Base-by-base conservation (phyloP, 30 jellyfish, hydroid and myxozoan species). In the Pelagia noctiluca region DNA sequence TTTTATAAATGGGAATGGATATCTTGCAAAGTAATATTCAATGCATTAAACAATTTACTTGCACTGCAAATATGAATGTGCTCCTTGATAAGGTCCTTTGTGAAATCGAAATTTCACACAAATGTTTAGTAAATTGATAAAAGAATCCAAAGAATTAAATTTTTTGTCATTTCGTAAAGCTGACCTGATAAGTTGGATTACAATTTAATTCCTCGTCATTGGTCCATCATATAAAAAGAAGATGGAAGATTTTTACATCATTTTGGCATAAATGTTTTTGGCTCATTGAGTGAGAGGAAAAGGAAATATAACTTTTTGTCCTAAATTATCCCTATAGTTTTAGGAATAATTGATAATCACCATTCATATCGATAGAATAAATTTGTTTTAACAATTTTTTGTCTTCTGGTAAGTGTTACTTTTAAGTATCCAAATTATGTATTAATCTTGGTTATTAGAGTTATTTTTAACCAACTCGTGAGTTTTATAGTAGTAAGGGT, bases 141-240 rank as follows among this genome's bases (percentile, higher is more conserved):
- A 42, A 42, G 57, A 42, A 42, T 42, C 57, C 57, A 42, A 42
- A 42, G 57, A 42, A 42, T 42, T 8, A 42, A 42, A 42, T 42
- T 8, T 42, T 42, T 42, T 42, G 57, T 42, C 57, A 42, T 42
- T 42, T 42, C 16, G 57, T 42, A 42, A 42, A 42, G 57, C 16
- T 8, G 57, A 42, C 57, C 57, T 42, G 57, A 42, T 42, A 42
- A 42, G 57, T 42, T 42, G 57, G 57, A 42, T 42, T 42, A 42
- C 8, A 42, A 42, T 42, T 42, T 16, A 16, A 42, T 42, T 42
- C 57, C 57, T 42, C 57, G 16, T 42, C 57, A 42, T 42, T 5
- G 57, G 57, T 42, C 57, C 57, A 42, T 42, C 16, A 42, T 42
- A 42, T 42, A 42, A 42, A 42, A 42, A 42, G 57, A 42, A 42